phyloP scores from a whole-genome alignment of 2,113 vertebrate species.

The Lepisosteus oculatus region DNA sequence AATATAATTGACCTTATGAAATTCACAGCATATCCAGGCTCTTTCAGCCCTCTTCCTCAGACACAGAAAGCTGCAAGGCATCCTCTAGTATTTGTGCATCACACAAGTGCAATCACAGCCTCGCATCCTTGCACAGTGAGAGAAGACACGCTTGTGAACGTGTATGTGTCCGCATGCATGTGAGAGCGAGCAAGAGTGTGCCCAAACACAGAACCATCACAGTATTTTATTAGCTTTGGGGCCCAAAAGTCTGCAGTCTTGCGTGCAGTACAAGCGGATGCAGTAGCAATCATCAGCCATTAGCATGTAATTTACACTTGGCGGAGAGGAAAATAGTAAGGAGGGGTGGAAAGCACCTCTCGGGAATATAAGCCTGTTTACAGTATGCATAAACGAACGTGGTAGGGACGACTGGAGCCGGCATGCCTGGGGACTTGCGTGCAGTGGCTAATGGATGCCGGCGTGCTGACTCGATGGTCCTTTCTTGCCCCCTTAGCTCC shows the following conservation, averaged over 20 bases:
- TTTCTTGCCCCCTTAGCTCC: slow-evolving; percentile 21
- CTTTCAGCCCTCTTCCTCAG: background rate
- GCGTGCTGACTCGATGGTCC: slow-evolving; percentile 31
- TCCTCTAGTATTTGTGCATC: background rate
- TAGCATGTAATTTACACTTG: slow-evolving; percentile 28
- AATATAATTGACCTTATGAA: too few relatives aligned
- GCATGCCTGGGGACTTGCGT: background rate
- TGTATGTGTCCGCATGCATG: too few relatives aligned
- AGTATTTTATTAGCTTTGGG: slow-evolving; percentile 29
- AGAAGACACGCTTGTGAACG: too few relatives aligned
- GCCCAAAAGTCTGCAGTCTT: slow-evolving; percentile 17
- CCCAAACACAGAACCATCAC: slow-evolving; percentile 7
- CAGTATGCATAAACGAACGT: background rate
- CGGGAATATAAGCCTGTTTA: background rate
- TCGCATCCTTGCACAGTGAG: background rate
- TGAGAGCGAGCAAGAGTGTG: too few relatives aligned
- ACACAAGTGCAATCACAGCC: slow-evolving; percentile 2
- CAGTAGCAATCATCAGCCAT: slow-evolving; percentile 17
- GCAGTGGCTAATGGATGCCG: slow-evolving; percentile 26
- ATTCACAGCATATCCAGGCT: too few relatives aligned
- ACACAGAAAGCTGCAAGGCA: background rate
- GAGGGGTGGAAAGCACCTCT: background rate
- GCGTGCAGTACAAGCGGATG: slow-evolving; percentile 5
- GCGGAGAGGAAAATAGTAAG: slow-evolving; percentile 8
- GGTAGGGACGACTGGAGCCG: slow-evolving; percentile 1